Evolutionary conservation across 2,113 vertebrate genomes (phyloP).

Genomic region (Anolis sagrei): DNA sequence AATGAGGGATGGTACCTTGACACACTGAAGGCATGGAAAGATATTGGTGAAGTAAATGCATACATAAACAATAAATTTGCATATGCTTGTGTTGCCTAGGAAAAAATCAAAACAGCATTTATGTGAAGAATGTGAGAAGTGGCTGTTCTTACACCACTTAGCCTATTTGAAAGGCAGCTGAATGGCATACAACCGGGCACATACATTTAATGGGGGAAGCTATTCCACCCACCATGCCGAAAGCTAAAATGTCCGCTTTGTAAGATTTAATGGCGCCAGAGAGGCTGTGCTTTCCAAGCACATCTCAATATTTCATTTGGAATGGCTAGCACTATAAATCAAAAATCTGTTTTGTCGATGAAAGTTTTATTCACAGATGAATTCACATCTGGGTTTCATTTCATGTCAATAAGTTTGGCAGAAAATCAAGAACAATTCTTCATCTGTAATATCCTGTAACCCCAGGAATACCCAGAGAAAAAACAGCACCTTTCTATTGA

Average conservation of each 20-base stretch:
- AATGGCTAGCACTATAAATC: not conserved
- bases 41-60: not conserved
- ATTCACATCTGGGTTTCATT: slow-evolving; percentile 6
- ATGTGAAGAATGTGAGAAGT: not conserved
- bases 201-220: not conserved
- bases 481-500: not conserved
- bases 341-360: not conserved
- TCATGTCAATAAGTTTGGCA: not conserved
- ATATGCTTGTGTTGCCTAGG: not conserved
- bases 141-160: not conserved
- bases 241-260: not conserved
- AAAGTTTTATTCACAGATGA: not conserved
- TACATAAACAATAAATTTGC: not conserved
- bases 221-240: not conserved
- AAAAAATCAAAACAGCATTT: not conserved
- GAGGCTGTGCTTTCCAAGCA: not conserved
- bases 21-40: not conserved
- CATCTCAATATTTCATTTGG: not conserved
- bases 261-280: no score
- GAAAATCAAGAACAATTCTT: not conserved
- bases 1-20: not conserved
- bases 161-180: not conserved
- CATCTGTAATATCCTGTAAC: not conserved
- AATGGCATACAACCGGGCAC: not conserved
- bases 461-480: not conserved